phyloP scores from a whole-genome alignment of 2,797 vertebrate species.

The Acanthiza pusilla region DNA sequence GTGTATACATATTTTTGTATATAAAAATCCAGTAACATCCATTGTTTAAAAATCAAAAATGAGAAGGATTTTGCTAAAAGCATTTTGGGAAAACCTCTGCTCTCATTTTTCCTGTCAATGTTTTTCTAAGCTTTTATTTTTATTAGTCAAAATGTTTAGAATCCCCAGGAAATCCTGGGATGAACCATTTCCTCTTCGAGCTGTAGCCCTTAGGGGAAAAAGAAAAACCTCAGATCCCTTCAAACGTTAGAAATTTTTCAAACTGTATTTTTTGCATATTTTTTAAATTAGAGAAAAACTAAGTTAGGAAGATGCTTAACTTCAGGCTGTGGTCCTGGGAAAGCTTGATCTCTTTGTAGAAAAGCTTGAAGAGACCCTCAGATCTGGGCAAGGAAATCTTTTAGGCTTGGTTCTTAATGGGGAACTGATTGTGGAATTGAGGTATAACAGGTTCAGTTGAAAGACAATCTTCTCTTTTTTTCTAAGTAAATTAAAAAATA shows the following conservation, averaged over 20 bases:
- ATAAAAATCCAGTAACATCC: background rate
- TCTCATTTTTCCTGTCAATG: constrained; percentile 50
- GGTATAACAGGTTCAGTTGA: background rate
- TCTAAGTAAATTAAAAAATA: background rate
- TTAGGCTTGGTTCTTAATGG: background rate
- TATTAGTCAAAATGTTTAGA: constrained; percentile 68
- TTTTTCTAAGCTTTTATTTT: constrained; percentile 69
- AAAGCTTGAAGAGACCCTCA: constrained; percentile 16
- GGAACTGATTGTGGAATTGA: rapidly evolving
- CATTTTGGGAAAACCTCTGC: constrained; percentile 34
- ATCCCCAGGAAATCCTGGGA: constrained; percentile 70
- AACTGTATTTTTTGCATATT: constrained; percentile 46
- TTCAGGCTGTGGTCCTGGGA: background rate
- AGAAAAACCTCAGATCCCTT: constrained; percentile 45
- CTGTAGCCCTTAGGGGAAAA: constrained; percentile 32
- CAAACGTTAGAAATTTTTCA: constrained; percentile 52
- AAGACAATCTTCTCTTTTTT: background rate
- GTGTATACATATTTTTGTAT: constrained; percentile 1
- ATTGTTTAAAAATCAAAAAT: constrained; percentile 28
- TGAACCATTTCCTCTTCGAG: constrained; percentile 62
- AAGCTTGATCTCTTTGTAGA: constrained; percentile 27
- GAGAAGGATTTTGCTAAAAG: constrained; percentile 46
- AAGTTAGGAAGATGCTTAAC: constrained; percentile 31
- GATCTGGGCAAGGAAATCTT: constrained; percentile 32
- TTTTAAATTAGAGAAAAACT: constrained; percentile 59